A percentile compares a stretch with the other conserved stretches of the same genome.
Conservation (phyloP, 2,888 invertebrate species). For the Leucophenga maculata region DNA sequence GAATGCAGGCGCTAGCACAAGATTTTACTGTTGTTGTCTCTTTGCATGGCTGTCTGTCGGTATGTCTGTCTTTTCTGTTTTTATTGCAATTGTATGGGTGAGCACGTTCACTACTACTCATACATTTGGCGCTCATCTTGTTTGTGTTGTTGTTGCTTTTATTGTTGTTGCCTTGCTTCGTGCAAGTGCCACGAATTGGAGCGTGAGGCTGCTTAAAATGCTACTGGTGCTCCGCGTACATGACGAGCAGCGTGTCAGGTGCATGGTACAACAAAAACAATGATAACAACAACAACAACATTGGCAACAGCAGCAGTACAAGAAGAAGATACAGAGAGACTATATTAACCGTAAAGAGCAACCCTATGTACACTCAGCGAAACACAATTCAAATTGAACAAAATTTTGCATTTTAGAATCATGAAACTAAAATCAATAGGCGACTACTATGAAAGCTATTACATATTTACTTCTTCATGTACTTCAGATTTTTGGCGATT, state of each 20-base stretch:
- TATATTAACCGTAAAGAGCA: not conserved
- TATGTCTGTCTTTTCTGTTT: slow-evolving; percentile 3
- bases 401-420: not conserved
- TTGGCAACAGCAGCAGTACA: not conserved
- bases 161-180: not conserved
- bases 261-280: slow-evolving; percentile 50
- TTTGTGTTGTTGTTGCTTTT: too few relatives aligned
- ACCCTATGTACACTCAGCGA: too few relatives aligned
- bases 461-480: too few relatives aligned
- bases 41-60: slow-evolving; percentile 25
- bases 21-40: slow-evolving; percentile 10
- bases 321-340: slow-evolving; percentile 23
- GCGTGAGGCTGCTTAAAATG: slow-evolving; percentile 73
- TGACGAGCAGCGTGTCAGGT: slow-evolving; percentile 71
- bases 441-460: too few relatives aligned
- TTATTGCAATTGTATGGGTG: slow-evolving; percentile 29
- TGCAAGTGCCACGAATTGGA: slow-evolving; percentile 56
- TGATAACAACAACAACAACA: slow-evolving; percentile 5
- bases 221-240: slow-evolving; percentile 72
- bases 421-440: too few relatives aligned
- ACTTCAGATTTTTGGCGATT: too few relatives aligned
- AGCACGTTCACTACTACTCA: slow-evolving; percentile 10
- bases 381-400: too few relatives aligned
- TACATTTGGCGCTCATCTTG: too few relatives aligned
- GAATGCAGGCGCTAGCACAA: slow-evolving; percentile 25